These are phyloP conservation scores for Andrena flavipes DNA, from an alignment of 2,888 invertebrate species.

Conservation along the genomic window DNA sequence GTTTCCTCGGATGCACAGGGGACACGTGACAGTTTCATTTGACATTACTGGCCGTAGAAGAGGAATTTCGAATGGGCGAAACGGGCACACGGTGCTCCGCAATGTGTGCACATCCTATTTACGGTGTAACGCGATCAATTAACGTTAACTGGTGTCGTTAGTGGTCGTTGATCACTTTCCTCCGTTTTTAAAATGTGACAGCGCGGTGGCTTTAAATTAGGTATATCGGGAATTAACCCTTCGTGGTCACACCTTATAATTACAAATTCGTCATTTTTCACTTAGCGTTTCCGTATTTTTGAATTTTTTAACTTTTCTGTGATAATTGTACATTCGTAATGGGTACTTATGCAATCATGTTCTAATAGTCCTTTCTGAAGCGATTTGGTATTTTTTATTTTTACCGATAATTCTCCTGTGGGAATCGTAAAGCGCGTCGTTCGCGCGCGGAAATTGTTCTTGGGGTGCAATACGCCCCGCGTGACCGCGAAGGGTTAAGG, in stretches of 20 bases:
- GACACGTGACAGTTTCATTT: background rate
- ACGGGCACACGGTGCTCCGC: background rate
- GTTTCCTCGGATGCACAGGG: background rate
- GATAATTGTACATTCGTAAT: too few species aligned
- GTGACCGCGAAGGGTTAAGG: background rate
- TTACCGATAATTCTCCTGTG: too few species aligned
- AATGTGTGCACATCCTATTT: conserved; percentile 26
- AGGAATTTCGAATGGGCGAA: background rate
- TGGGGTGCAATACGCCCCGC: too few species aligned
- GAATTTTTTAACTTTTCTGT: too few species aligned
- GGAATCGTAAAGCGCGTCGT: background rate
- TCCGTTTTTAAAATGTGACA: background rate
- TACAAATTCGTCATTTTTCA: too few species aligned
- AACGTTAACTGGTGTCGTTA: conserved; percentile 13
- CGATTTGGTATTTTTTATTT: too few species aligned
- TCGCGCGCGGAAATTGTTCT: background rate
- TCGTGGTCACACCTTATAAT: too few species aligned
- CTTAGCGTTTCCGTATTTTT: too few species aligned
- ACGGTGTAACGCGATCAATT: conserved; percentile 24
- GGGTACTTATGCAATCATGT: too few species aligned
- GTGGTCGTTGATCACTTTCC: conserved; percentile 21
- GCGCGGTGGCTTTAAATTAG: background rate
- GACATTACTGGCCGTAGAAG: too few species aligned
- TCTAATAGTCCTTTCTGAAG: too few species aligned
- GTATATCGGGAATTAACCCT: too few species aligned